Base-by-base conservation (phyloP, 1,140 invertebrate genomes). In the Pseudomyrmex cubaensis region DNA sequence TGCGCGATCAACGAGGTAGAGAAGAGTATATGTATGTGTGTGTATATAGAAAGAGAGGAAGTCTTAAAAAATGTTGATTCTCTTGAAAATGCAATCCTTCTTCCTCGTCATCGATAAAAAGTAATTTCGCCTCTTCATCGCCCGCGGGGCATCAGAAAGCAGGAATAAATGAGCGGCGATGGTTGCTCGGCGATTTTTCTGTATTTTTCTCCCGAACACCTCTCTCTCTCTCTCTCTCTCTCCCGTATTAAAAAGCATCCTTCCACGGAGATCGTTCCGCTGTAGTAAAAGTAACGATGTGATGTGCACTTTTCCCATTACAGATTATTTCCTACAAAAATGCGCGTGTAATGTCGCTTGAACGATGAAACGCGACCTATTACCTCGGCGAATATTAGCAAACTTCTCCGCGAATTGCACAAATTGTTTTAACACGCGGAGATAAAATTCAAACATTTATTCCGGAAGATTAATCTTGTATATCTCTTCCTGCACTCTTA, bases 281-380 rank as follows among this genome's bases (percentile, higher is more conserved):
- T 13, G n/a, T 22, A 35, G 35, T 35, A 66, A 52, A 66, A 76
- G 25, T 54, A 20, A 64, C 22, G 5, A 35, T 35, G 59, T 63
- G 46, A 76, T 48, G n/a, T 54, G 74, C 74, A 76, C 74, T 67
- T 54, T 77, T 67, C 63, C 20, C 13, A 12, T 76, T 76, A 77
- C 13, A 56, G 44, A 77, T 77, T 77, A 77, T 67, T 67, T 46
- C 2, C 35, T 62, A 44, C 59, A 10, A 75, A 63, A 20, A 35
- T 35, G 13, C 56, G 59, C 73, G 59, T 52, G 59, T 64, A 50
- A 66, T 2, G 20, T 63, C 48, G 25, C n/a, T 56, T 48, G 17
- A 56, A 22, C 9, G 74, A 66, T 25, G 48, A 13, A 66, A 8
- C 17, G 54, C 17, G 54, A 76, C 54, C 20, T 15, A 66, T 67